Percentiles rank a stretch among this genome's conserved stretches.
These are phyloP conservation scores for Drosophila rhopaloa DNA, from an alignment of 1,140 invertebrate genomes.

Conservation along the genomic window DNA sequence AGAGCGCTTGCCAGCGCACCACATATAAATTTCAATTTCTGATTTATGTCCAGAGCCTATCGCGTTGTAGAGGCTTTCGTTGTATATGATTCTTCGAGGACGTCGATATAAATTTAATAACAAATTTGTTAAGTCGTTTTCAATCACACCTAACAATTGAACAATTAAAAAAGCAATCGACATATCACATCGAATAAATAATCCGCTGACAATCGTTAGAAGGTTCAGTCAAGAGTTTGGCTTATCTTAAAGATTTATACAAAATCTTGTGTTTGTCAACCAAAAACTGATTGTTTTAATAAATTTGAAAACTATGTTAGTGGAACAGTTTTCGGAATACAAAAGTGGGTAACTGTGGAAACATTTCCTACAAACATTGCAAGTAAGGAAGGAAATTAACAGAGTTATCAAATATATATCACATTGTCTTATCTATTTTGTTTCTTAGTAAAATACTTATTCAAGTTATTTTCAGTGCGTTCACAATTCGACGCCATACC, in stretches of 20 bases:
- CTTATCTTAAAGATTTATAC: constrained; percentile 51
- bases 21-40: constrained; percentile 42
- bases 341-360: no score
- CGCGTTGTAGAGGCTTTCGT: constrained; percentile 10
- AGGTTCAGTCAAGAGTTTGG: constrained; percentile 11
- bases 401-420: no score
- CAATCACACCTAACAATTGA: constrained; percentile 82
- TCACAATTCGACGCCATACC: not conserved
- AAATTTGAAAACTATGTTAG: constrained; percentile 20
- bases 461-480: constrained; percentile 32
- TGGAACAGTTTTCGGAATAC: not conserved
- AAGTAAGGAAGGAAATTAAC: no score
- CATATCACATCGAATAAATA: constrained; percentile 76
- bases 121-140: constrained; percentile 77
- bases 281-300: constrained; percentile 3
- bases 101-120: constrained; percentile 75
- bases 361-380: no score
- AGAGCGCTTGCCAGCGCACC: constrained; percentile 17
- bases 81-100: constrained; percentile 24
- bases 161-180: constrained; percentile 78
- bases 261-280: constrained; percentile 13
- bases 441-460: not conserved
- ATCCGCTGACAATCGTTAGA: constrained; percentile 6
- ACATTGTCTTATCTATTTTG: no score
- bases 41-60: constrained; percentile 46